Percentiles rank a stretch among this genome's conserved stretches.
These are phyloP conservation scores for Synanthedon myopaeformis DNA, from an alignment of 2,888 invertebrate genomes.

Conservation along the genomic window DNA sequence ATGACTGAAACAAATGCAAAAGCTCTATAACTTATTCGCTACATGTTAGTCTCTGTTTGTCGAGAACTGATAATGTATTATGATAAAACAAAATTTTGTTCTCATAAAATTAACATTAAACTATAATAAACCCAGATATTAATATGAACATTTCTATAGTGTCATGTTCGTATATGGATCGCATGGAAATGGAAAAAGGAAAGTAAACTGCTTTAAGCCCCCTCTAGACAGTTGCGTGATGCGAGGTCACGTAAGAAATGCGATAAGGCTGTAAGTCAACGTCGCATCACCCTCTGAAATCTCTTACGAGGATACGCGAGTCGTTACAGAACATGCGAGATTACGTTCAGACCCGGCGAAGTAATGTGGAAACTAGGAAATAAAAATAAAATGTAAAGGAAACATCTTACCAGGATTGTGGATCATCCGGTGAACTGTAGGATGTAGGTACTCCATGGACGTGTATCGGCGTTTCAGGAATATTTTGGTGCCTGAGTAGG, in stretches of 20 bases:
- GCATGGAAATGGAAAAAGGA: constrained; percentile 29
- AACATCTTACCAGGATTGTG: constrained; percentile 65
- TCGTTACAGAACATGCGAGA: constrained; percentile 6
- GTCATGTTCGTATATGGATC: not conserved
- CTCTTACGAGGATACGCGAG: not conserved
- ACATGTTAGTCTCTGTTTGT: too few species aligned
- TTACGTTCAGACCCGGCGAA: constrained; percentile 8
- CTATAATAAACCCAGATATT: too few species aligned
- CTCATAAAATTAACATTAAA: too few species aligned
- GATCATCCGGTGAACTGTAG: constrained; percentile 65
- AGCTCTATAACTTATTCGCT: too few species aligned
- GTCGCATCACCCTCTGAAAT: too few species aligned
- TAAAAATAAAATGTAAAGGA: constrained; percentile 60
- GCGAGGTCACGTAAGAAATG: too few species aligned
- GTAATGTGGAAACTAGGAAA: constrained; percentile 43
- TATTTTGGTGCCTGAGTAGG: constrained; percentile 55
- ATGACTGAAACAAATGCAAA: too few species aligned
- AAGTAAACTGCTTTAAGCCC: constrained; percentile 1
- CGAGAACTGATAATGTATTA: too few species aligned
- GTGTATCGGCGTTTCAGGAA: constrained; percentile 53
- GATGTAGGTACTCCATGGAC: constrained; percentile 62
- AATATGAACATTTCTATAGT: not conserved
- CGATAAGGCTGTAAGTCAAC: not conserved
- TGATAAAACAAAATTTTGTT: too few species aligned
- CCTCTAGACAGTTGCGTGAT: constrained; percentile 1